Percentiles rank a stretch among this genome's conserved stretches.
These are phyloP conservation scores for Falcaria lacertinaria DNA, from an alignment of 2,888 invertebrate genomes.

Conservation along the genomic window DNA sequence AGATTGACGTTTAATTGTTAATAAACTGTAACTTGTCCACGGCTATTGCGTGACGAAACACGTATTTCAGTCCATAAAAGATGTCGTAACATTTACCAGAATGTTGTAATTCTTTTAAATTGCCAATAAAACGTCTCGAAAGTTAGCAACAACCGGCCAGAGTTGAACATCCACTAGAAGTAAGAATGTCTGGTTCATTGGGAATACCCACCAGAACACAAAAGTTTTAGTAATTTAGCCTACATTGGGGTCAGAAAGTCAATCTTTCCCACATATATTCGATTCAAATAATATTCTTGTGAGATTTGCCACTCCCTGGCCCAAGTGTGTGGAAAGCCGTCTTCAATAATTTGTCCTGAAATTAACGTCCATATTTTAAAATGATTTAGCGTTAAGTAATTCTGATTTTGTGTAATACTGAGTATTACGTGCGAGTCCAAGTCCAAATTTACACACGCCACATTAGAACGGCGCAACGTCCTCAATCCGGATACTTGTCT, in stretches of 20 bases:
- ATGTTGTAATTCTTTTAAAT: conserved; percentile 49
- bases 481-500: conserved; percentile 31
- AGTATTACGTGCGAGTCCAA: conserved; percentile 44
- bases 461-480: conserved; percentile 36
- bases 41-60: conserved; percentile 35
- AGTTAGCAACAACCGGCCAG: conserved; percentile 71
- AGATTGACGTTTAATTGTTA: conserved; percentile 31
- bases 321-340: conserved; percentile 60
- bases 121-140: conserved; percentile 55
- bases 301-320: conserved; percentile 30
- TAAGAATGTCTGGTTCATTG: conserved; percentile 65
- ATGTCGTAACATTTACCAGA: conserved; percentile 55
- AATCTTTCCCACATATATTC: conserved; percentile 9
- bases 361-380: conserved; percentile 76
- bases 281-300: conserved; percentile 14
- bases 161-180: conserved; percentile 72
- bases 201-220: conserved; percentile 70
- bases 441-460: conserved; percentile 30
- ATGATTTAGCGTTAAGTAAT: conserved; percentile 74
- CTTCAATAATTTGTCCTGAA: conserved; percentile 72
- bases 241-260: conserved; percentile 47
- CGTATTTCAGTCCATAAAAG: conserved; percentile 14
- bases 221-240: conserved; percentile 63
- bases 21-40: conserved; percentile 29
- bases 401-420: conserved; percentile 46